Base-by-base conservation (phyloP, 2,888 invertebrate species). In the Philereme vetulata region DNA sequence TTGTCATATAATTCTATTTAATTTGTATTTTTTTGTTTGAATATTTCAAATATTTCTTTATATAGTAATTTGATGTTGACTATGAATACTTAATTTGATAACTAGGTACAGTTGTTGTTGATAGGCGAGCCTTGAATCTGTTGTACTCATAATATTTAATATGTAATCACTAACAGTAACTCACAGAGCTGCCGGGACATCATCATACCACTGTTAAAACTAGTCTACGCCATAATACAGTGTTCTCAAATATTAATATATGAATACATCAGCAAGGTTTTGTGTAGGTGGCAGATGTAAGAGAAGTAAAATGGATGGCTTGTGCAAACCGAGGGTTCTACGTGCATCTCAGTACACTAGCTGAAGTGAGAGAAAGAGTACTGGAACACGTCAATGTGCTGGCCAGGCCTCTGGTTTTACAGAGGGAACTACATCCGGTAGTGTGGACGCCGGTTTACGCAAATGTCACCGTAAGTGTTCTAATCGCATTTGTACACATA, bases 381-480 rank as follows among this genome's bases (percentile, higher is more conserved):
- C 91, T 99, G 75, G 97, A 98, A 84, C 99, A 99, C 85, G 97
- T 99, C 73, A 97, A 98, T 58, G 98, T 99, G 42, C 96, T 99
- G 95, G 98, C 99, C 33, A 93, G 99, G 63, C 99, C 99, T 0
- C 94, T 99, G 86, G 99, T 99, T 9, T 92, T 98, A 68, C 95
- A 96, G 70, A 93, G 96, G 51, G 95, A 95, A 62, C 94, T 95
- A 69, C 97, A 97, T 84, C 97, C 98, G 5, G 96, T 97, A n/a
- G 95, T 98, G 5, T 99, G 99, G 99, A 98, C 98, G 0, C 98
- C 98, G 7, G 97, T 98, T 10, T 99, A 99, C 84, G 97, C 98
- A 11, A 98, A 99, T 83, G 94, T 97, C 56, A 96, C 97, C 72
- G 96, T 96, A 89, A 92, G 93, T 70, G 48, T 54, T 52, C 51